Evolutionary conservation across 2,888 invertebrate genomes (phyloP), one percentile per base, ranked within the genome.

Genomic region (Criorhina ranunculi): DNA sequence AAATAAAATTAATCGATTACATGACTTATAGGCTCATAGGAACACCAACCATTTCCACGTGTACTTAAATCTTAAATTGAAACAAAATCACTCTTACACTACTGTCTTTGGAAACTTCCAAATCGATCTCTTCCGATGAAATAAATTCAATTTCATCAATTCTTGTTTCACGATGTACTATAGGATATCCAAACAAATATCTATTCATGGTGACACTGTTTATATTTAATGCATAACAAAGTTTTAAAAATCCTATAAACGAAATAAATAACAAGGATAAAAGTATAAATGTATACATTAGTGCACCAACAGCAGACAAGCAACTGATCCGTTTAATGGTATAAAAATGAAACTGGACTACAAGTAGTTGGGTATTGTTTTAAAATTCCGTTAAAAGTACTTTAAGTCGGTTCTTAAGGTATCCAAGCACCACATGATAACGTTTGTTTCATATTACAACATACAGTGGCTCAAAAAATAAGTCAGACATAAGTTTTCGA

Each of bases 91-190:
- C 4, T n/a, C 24, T 1, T 24, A 24, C 24, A 24, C 1, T 12
- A 66, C 66, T 66, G 42, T 53, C 69, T 35, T 64, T 57, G 33
- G 5, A 33, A n/a, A 8, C 17, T 15, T 64, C 64, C 11, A 62
- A 35, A 11, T 57, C 42, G 44, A 42, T 64, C 0, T 62, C 73
- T 5, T 51, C 73, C 8, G 49, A 37, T 11, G 78, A 69, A 12
- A 83, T 29, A 37, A 83, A 75, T 40, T 75, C 73, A 9, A 83
- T 78, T 83, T 83, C 83, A 64, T 83, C 83, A 12, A 75, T 53
- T 24, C 49, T 35, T 8, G 15, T 9, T 0, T 73, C 57, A 31
- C 40, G 42, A 0, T 6, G 67, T 3, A 12, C 35, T 0, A 57
- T 15, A 55, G 62, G 42, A 62, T 78, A 44, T 17, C 73, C 73